Evolutionary conservation across 2,797 vertebrate genomes (phyloP), one percentile per base, ranked within the genome.

Genomic region (Austrolebias charrua): DNA sequence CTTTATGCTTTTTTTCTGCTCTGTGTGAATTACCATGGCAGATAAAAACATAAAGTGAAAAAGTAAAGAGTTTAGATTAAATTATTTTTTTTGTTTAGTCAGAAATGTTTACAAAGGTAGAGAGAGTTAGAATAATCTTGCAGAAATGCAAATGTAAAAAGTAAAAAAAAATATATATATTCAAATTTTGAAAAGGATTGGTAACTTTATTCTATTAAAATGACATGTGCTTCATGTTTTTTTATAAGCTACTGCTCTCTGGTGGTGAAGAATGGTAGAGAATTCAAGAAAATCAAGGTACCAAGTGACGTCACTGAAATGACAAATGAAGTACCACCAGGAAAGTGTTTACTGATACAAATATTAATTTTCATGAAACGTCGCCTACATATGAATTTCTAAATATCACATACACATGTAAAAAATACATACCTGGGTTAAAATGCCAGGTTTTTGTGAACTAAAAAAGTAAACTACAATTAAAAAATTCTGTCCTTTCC

Each of bases 191-290:
- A 56, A 60, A 45, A 11, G 40, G 29, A 11, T 12, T 15, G 33
- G n/a, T 62, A 31, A 48, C 24, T 49, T 5, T 29, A 24, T 64
- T 55, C 29, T 28, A 44, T 31, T 28, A 48, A 8, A 38, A 67
- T 40, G 14, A 31, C 56, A 43, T 20, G 4, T 11, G 18, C 1
- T 13, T 55, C 28, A 50, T 46, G 19, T 50, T 69, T 53, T 58
- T 67, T 59, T 66, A 83, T 62, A 64, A 54, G 6, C 69, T 82
- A 82, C 85, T 87, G 85, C 85, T 15, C 86, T 79, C 88, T 89
- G 62, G 72, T 90, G 88, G 87, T 56, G 66, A 71, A 73, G 20
- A 60, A 29, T 8, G 13, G 72, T 24, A 44, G 54, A 71, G 54
- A 70, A 75, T 2, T 13, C 6, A 38, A 73, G 42, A 33, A 58